These are phyloP conservation scores for Drosophila sproati DNA, from an alignment of 1,140 invertebrate genomes.

Conservation along the genomic window DNA sequence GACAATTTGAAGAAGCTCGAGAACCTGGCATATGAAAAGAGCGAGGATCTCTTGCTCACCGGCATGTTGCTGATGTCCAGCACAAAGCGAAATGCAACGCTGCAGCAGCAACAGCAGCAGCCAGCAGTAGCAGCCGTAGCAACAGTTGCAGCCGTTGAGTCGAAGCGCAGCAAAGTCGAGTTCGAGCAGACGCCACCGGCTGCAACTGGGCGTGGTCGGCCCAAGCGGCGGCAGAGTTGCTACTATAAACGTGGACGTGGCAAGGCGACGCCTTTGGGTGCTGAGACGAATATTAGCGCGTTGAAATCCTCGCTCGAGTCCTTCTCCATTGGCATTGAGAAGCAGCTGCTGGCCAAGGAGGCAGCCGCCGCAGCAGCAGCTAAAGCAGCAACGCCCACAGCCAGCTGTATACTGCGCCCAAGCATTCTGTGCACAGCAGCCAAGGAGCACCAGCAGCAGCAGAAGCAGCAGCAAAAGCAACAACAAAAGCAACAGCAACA, in stretches of 20 bases:
- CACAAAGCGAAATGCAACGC: constrained; percentile 72
- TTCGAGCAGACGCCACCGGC: constrained; percentile 7
- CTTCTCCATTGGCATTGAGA: constrained; percentile 80
- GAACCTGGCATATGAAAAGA: constrained; percentile 81
- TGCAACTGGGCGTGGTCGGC: constrained; percentile 35
- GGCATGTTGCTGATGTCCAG: constrained; percentile 83
- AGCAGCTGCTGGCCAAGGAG: constrained; percentile 65
- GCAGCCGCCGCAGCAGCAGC: constrained; percentile 54
- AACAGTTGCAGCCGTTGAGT: constrained; percentile 6
- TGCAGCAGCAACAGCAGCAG: constrained; percentile 9
- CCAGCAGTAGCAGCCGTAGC: neutral
- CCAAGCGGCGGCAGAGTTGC: constrained; percentile 67
- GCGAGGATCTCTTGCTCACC: constrained; percentile 72
- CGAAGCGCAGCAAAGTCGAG: constrained; percentile 39
- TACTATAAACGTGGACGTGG: constrained; percentile 59
- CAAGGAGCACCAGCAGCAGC: constrained; percentile 38
- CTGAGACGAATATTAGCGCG: constrained; percentile 64
- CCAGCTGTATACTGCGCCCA: constrained; percentile 49
- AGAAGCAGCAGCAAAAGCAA: constrained; percentile 23
- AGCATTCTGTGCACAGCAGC: constrained; percentile 60
- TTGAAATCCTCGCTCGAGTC: constrained; percentile 77
- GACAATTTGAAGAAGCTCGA: constrained; percentile 83
- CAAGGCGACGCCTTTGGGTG: constrained; percentile 49
- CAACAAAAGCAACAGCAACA: constrained; percentile 16
- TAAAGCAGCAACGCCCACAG: neutral